These are phyloP conservation scores for Drosophila siamana DNA, from an alignment of 2,888 invertebrate species.

Conservation along the genomic window DNA sequence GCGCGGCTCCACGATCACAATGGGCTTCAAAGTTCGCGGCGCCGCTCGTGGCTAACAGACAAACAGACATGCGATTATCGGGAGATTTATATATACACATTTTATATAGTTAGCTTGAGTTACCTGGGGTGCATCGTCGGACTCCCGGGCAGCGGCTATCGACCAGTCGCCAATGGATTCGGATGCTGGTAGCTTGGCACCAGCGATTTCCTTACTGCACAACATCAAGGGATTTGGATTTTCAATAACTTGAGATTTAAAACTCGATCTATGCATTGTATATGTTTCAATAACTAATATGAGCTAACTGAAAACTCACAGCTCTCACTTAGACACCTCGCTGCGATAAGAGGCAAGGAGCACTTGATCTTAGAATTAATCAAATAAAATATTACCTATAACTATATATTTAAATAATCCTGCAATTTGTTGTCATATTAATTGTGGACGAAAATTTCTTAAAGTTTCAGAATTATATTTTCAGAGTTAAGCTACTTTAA, in stretches of 20 bases:
- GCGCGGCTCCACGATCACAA: conserved; percentile 50
- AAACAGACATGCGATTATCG: too few relatives aligned
- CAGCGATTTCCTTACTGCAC: conserved; percentile 18
- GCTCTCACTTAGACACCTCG: neutral
- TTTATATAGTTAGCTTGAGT: neutral
- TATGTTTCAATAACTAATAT: neutral
- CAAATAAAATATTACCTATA: too few relatives aligned
- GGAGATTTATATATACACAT: too few relatives aligned
- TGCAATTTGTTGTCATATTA: too few relatives aligned
- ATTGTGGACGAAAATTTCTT: too few relatives aligned
- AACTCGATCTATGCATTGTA: conserved; percentile 28
- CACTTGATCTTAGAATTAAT: too few relatives aligned
- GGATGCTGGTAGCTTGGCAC: conserved; percentile 1
- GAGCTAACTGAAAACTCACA: neutral
- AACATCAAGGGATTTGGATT: conserved; percentile 43
- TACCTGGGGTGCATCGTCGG: conserved; percentile 22
- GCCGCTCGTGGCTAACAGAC: neutral
- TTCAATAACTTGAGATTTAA: conserved; percentile 53
- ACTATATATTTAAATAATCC: too few relatives aligned
- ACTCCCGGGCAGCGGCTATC: neutral
- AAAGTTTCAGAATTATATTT: too few relatives aligned
- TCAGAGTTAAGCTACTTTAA: too few relatives aligned
- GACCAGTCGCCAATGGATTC: conserved; percentile 13
- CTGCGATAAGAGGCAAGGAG: neutral
- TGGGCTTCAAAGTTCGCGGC: conserved; percentile 2